Conservation (phyloP, 1,140 invertebrate species). For the Hycleus cichorii region DNA sequence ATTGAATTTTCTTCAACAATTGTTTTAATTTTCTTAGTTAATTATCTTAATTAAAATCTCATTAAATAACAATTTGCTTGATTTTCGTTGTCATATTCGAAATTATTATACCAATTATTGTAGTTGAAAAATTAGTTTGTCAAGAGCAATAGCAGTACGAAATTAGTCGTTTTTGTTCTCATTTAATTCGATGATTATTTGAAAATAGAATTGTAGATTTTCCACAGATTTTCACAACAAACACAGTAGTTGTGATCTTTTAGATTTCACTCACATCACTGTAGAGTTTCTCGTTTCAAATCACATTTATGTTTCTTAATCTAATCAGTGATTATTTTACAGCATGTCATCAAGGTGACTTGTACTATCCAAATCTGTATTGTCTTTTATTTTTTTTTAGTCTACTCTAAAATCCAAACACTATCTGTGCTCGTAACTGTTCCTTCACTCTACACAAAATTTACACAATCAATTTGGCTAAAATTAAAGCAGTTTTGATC, state of each 20-base stretch:
- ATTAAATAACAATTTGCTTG: too few species aligned
- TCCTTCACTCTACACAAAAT: slow-evolving; percentile 6
- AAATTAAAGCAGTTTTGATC: slow-evolving; percentile 19
- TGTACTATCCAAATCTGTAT: slow-evolving; percentile 38
- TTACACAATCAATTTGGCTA: neutral
- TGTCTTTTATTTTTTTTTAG: slow-evolving; percentile 18
- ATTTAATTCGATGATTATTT: neutral
- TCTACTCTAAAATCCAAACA: slow-evolving; percentile 9
- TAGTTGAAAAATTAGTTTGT: neutral
- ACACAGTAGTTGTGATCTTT: slow-evolving; percentile 2
- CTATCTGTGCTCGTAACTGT: slow-evolving; percentile 31
- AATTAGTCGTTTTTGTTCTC: neutral
- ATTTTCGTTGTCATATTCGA: too few species aligned
- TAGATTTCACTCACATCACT: neutral
- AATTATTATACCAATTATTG: neutral
- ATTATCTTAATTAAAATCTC: too few species aligned
- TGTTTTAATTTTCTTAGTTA: too few species aligned
- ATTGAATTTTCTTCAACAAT: too few species aligned
- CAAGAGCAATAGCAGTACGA: slow-evolving; percentile 29
- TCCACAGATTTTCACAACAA: neutral
- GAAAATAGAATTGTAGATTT: slow-evolving; percentile 2
- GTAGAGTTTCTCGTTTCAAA: too few species aligned
- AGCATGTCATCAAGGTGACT: slow-evolving; percentile 34
- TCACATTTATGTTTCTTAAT: neutral
- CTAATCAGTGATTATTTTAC: slow-evolving; percentile 1